Evolutionary conservation across 2,113 vertebrate genomes (phyloP).

Genomic region (Echinops telfairi): DNA sequence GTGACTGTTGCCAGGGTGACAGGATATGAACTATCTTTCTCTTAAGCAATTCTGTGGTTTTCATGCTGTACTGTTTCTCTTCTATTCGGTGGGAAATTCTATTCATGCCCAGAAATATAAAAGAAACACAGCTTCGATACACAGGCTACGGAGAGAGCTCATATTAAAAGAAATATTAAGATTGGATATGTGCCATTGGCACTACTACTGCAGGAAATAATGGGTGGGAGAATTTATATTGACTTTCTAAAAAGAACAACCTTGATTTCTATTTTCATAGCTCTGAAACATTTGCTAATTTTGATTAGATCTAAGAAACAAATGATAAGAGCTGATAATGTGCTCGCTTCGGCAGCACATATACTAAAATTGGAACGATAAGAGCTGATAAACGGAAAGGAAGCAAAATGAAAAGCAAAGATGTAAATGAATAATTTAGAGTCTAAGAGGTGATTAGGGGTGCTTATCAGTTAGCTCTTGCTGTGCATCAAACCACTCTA

Average conservation of each 20-base stretch:
- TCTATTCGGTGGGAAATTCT: conserved; percentile 43
- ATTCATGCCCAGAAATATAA: conserved; percentile 50
- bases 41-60: conserved; percentile 61
- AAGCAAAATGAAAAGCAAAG: not conserved
- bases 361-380: too few relatives aligned
- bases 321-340: not conserved
- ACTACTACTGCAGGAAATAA: conserved; percentile 34
- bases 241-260: not conserved
- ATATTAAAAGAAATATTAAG: conserved; percentile 16
- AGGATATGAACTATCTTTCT: conserved; percentile 58
- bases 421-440: not conserved
- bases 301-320: conserved; percentile 33
- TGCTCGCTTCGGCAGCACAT: too few relatives aligned
- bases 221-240: conserved; percentile 20
- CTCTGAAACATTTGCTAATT: conserved; percentile 24
- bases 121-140: not conserved
- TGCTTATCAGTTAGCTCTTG: not conserved
- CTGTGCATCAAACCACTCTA: conserved; percentile 11
- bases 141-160: not conserved
- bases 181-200: not conserved
- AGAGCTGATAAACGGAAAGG: not conserved
- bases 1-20: conserved; percentile 74
- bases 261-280: conserved; percentile 41
- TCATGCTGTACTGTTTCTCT: not conserved
- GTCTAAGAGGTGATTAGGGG: not conserved